Evolutionary conservation across 2,113 vertebrate species (phyloP).

Genomic region (Strix uralensis): DNA sequence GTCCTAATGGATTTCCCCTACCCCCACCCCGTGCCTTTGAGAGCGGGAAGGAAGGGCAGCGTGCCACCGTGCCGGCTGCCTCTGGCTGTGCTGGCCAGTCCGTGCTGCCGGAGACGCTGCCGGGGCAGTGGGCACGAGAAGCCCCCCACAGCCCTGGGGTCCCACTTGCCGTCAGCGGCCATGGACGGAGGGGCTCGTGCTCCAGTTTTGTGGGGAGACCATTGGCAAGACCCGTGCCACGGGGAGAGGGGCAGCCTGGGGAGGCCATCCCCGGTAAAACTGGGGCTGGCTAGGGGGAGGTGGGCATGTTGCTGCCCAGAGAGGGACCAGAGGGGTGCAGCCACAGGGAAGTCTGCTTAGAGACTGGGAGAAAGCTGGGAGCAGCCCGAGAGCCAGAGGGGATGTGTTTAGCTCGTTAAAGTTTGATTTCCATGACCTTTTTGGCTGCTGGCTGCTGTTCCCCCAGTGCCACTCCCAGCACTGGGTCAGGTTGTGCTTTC

Average conservation of each 20-base stretch:
- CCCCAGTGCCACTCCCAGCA: constrained; percentile 1
- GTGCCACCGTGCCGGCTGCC: not conserved
- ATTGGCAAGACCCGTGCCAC: not conserved
- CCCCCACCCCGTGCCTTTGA: accelerated
- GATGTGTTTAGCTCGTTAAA: not conserved
- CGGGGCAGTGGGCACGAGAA: accelerated
- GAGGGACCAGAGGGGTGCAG: not conserved
- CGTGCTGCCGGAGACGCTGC: not conserved
- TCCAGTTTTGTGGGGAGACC: not conserved
- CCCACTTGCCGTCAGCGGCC: not conserved
- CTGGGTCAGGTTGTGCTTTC: constrained; percentile 73
- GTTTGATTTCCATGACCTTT: constrained; percentile 26
- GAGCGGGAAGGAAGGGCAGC: not conserved
- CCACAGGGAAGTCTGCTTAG: not conserved
- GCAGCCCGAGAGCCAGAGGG: not conserved
- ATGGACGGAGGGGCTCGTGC: accelerated
- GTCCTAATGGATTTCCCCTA: not conserved
- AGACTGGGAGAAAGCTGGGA: not conserved
- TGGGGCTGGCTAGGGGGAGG: not conserved
- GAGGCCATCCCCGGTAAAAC: not conserved
- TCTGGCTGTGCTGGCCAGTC: not conserved
- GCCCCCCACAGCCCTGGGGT: not conserved
- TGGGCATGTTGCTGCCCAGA: not conserved
- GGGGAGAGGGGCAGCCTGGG: not conserved
- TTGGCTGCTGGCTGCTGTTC: not conserved